These are phyloP conservation scores for Tridacna gigas DNA, from an alignment of 2,888 invertebrate species.

Conservation along the genomic window DNA sequence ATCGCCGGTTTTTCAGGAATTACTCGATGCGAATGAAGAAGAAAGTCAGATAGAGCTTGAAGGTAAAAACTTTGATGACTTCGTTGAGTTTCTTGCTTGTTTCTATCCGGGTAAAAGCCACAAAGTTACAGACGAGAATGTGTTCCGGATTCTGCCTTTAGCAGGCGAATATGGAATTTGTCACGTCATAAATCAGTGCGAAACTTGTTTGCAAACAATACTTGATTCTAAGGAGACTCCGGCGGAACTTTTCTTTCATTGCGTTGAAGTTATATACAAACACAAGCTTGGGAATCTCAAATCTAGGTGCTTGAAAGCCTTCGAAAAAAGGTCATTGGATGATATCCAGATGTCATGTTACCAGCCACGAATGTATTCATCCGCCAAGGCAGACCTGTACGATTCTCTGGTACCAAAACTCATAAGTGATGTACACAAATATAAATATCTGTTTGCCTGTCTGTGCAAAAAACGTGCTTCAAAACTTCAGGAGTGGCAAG, in stretches of 20 bases:
- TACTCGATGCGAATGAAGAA: conserved; percentile 7
- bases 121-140: background rate
- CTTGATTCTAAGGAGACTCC: background rate
- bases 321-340: background rate
- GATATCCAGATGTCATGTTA: background rate
- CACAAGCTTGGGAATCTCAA: background rate
- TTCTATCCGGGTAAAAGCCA: conserved; percentile 3
- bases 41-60: background rate
- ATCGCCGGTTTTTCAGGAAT: background rate
- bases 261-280: background rate
- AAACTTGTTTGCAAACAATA: background rate
- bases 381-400: conserved; percentile 9
- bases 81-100: conserved; percentile 2
- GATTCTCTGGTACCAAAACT: background rate
- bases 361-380: background rate
- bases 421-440: background rate
- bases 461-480: background rate
- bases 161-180: background rate
- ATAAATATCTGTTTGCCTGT: background rate
- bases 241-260: background rate
- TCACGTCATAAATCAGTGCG: conserved; percentile 4
- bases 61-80: background rate
- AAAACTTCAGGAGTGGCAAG: background rate
- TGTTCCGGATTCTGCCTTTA: background rate
- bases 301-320: background rate